These are phyloP conservation scores for Okapia johnstoni DNA, from an alignment of 2,113 vertebrate species.

Conservation along the genomic window DNA sequence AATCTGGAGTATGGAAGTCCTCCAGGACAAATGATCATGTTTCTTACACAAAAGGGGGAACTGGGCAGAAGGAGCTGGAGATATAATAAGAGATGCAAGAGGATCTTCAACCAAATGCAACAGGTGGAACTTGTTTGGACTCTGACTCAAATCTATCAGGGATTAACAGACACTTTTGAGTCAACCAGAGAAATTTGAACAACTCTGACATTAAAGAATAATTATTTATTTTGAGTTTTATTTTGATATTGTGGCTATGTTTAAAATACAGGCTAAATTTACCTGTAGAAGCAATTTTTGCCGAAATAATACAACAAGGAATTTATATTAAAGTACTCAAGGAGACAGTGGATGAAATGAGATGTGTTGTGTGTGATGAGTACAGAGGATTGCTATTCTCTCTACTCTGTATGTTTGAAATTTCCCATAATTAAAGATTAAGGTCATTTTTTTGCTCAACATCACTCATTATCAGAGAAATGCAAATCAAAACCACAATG, in stretches of 20 bases:
- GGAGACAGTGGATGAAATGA: background rate
- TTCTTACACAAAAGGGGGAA: background rate
- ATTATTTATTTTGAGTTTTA: background rate
- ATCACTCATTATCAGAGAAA: too few species aligned
- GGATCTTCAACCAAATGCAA: background rate
- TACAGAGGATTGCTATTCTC: background rate
- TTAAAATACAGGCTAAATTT: background rate
- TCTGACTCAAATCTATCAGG: background rate
- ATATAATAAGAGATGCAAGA: background rate
- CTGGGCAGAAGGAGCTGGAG: background rate
- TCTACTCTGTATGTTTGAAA: background rate
- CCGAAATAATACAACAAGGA: background rate
- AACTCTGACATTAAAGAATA: background rate
- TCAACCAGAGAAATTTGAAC: background rate
- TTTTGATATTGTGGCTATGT: background rate
- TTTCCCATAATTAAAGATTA: background rate
- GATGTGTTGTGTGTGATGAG: background rate
- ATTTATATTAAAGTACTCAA: background rate
- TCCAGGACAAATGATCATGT: background rate
- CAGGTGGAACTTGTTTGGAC: background rate
- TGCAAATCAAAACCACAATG: too few species aligned
- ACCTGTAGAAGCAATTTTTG: background rate
- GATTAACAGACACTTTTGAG: background rate
- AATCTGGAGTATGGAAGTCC: background rate
- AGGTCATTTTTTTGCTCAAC: background rate